A percentile compares a stretch with the other conserved stretches of the same genome.
phyloP scores from a whole-genome alignment of 1,140 invertebrate genomes.

The Wasmannia auropunctata region DNA sequence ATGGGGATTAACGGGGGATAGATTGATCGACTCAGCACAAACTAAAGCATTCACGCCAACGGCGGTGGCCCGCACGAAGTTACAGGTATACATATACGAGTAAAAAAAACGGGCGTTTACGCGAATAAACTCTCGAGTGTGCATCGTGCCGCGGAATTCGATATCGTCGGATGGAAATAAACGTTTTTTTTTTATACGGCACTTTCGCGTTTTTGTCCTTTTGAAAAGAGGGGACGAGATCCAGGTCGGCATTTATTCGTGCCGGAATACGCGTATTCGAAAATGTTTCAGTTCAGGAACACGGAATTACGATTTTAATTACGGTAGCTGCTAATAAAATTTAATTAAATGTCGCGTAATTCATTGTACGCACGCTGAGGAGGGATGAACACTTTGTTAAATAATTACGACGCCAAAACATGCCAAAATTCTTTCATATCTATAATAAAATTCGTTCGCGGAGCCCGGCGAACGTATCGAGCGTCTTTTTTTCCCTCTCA shows the following conservation, averaged over 20 bases:
- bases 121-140: conserved; percentile 46
- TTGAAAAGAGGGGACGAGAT: neutral
- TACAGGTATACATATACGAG: conserved; percentile 19
- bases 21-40: conserved; percentile 26
- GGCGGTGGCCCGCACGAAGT: neutral
- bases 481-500: neutral
- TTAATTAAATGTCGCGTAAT: neutral
- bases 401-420: neutral
- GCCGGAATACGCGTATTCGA: neutral
- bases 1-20: conserved; percentile 16
- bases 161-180: conserved; percentile 44
- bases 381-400: conserved; percentile 5
- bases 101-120: conserved; percentile 42
- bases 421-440: conserved; percentile 14
- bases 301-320: conserved; percentile 8
- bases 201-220: neutral
- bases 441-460: conserved; percentile 22
- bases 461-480: neutral
- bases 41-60: conserved; percentile 10
- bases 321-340: neutral
- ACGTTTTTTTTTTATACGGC: conserved; percentile 34
- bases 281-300: neutral
- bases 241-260: neutral
- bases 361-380: neutral
- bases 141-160: conserved; percentile 31